Evolutionary conservation across 2,888 invertebrate species (phyloP), one percentile per base, ranked within the genome.

Genomic region (Cephus nigrinus): DNA sequence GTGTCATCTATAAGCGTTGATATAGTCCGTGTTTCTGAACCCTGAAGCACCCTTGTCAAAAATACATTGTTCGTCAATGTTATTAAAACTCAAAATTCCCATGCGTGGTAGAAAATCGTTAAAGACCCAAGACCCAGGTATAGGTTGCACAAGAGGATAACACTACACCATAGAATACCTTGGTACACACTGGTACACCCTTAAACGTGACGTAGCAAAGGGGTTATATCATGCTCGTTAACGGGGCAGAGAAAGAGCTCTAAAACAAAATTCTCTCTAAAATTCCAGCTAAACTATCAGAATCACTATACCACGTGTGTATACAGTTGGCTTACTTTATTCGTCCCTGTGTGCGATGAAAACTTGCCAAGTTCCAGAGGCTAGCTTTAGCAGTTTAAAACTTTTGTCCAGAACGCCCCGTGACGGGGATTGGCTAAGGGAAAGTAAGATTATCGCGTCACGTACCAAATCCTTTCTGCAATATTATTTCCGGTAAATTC

Each of bases 341-440:
- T 55, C 55, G 55, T 9, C 3, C 9, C 55, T 55, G 55, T 55
- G 55, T 55, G 55, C 1, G 9, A 55, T 55, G 55, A 55, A 55
- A 55, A 55, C 55, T 55, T 55, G 55, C 23, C 55, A 55, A 23
- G 55, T 55, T 55, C 2, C 55, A 23, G 68, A 2, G 68, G 79
- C 78, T 81, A 83, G 83, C 84, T 85, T 84, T 83, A 84, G 83
- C 82, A 85, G 86, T 87, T 87, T 84, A 85, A 86, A 87, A 87
- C 84, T 87, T 86, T 82, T 74, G 72, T 55, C 55, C 81, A 77
- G 76, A 78, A 80, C 80, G 79, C 80, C 81, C 82, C 81, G 79
- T 55, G 75, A 75, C 69, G 77, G 74, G 69, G 80, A 55, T 73
- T 75, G 78, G 80, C 55, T 23, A 9, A 9, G 23, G 55, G 75